Evolutionary conservation across 1,140 invertebrate species (phyloP), one percentile per base, ranked within the genome.

Genomic region (Aphelinus atriplicis): DNA sequence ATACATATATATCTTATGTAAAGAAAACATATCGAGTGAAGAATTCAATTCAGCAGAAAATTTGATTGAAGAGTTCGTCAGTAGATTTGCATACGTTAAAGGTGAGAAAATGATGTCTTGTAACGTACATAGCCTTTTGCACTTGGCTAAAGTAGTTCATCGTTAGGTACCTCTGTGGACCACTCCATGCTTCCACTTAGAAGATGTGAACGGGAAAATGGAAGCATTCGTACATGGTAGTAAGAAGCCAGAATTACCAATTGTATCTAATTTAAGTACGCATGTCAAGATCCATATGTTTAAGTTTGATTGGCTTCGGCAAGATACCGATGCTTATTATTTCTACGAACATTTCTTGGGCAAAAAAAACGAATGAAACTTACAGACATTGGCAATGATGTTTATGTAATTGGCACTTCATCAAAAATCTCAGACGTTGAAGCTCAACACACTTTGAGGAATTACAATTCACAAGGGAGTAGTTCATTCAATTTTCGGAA

Each of bases 151-250:
- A 43, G 60, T 68, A 56, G 76, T 79, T 6, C 5, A 48, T 6
- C 67, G 78, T 51, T 75, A 78, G 47, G 78, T 74, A 2, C 78
- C 79, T 43, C 62, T 80, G 5, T 71, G 58, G 58, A 71, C 61
- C 26, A 71, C 70, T 2, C 63, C 58, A 1, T 71, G 70, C 26
- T 63, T 63, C 46, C 50, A 47, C 3, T 45, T 71, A 1, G 70
- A 71, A 64, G 51, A 71, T 56, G 9, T 67, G 6, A 67, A 67
- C 26, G 65, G 65, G 4, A 53, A 9, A 9, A 53, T 53, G 9
- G 57, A 56, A 68, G 3, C 7, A 3, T 45, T 65, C 2, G 48
- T 65, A 3, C 63, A 65, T 42, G 26, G 50, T 4, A 65, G 47
- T 50, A 65, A 51, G 9, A 65, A 65, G 4, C 63, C 48, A 7